Evolutionary conservation across 2,888 invertebrate genomes (phyloP).

Genomic region (Deroplatys truncata): DNA sequence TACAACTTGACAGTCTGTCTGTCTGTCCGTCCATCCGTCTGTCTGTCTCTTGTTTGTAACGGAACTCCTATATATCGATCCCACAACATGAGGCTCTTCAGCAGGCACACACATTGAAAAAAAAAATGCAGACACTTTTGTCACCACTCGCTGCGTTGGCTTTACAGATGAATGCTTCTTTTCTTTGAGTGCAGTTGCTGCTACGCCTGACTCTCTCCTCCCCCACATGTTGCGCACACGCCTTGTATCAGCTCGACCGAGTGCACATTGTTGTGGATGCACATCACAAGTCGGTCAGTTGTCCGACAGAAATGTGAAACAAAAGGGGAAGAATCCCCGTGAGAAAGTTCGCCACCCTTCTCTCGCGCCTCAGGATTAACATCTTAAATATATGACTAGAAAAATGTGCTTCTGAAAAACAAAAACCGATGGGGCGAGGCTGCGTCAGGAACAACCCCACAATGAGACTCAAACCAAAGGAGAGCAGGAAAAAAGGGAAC

Average conservation of each 20-base stretch:
- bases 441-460: neutral
- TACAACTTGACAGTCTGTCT: neutral
- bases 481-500: neutral
- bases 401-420: neutral
- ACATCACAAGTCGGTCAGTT: neutral
- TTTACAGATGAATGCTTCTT: conserved; percentile 14
- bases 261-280: neutral
- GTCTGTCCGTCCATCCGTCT: neutral
- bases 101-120: neutral
- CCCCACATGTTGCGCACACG: neutral
- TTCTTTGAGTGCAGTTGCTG: neutral
- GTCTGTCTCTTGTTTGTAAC: neutral
- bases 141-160: neutral
- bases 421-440: neutral
- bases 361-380: neutral
- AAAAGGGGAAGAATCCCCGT: neutral
- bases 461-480: too few species aligned
- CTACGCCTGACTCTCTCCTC: neutral
- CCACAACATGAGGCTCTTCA: neutral
- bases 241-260: neutral
- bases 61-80: conserved; percentile 11
- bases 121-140: conserved; percentile 13
- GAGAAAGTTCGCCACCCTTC: neutral
- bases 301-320: neutral
- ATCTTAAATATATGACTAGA: neutral